Conservation (phyloP, 2,888 invertebrate genomes). For the Polydesmus complanatus region DNA sequence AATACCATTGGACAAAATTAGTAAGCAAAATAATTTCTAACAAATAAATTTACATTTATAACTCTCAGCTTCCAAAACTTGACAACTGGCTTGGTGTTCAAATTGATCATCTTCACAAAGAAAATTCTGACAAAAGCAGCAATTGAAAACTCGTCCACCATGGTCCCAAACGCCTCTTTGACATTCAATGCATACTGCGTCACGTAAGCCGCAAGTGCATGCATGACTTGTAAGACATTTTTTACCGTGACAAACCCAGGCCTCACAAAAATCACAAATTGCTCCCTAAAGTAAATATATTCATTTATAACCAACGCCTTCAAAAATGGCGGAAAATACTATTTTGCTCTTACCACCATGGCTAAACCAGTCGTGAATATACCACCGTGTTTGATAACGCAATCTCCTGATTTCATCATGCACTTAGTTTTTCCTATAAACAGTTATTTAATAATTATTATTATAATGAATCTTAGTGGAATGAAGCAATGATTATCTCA, state of each 20-base stretch:
- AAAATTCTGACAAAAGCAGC: conserved; percentile 74
- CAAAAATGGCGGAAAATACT: background rate
- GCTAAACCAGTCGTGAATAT: conserved; percentile 74
- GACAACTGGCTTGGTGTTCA: conserved; percentile 94
- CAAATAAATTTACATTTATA: conserved; percentile 61
- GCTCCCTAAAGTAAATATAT: conserved; percentile 51
- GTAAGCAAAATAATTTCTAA: conserved; percentile 9
- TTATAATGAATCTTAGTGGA: too few relatives aligned
- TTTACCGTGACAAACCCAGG: conserved; percentile 90
- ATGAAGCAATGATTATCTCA: too few relatives aligned
- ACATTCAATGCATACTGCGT: conserved; percentile 81
- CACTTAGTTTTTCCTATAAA: conserved; percentile 65
- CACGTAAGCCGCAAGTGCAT: conserved; percentile 75
- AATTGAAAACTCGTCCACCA: conserved; percentile 59
- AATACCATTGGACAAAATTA: conserved; percentile 2
- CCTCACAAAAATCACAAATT: conserved; percentile 93
- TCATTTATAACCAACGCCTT: background rate
- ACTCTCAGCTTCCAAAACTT: conserved; percentile 84
- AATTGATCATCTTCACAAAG: conserved; percentile 89
- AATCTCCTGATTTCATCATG: conserved; percentile 91
- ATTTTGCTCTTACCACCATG: conserved; percentile 56
- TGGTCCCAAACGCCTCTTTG: conserved; percentile 92
- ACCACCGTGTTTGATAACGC: conserved; percentile 78
- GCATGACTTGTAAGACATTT: conserved; percentile 82
- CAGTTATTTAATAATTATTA: background rate